Evolutionary conservation across 2,888 invertebrate genomes (phyloP), one percentile per base, ranked within the genome.

Genomic region (Apotomis capreana): DNA sequence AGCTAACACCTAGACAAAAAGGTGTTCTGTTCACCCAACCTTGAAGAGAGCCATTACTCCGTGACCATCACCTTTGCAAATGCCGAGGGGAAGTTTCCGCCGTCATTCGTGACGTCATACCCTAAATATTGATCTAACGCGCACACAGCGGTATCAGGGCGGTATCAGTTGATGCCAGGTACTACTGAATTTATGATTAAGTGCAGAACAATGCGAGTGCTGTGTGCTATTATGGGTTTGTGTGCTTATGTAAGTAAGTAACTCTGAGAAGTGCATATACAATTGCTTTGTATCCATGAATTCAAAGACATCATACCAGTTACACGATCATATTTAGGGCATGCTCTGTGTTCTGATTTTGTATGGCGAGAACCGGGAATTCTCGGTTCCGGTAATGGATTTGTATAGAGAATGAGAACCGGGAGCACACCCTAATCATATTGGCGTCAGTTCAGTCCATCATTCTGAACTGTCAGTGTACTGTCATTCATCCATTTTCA

Each of bases 41-140:
- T 68, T 63, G 63, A 52, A 62, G 60, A 62, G 57, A 12, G n/a
- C 44, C 59, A 71, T 68, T 69, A 69, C 55, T 36, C 68, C 62
- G 55, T 72, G 70, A 59, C 73, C 52, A 55, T 72, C 75, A 76
- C 77, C 76, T 78, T 78, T 77, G 49, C 73, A 82, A 88, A 87
- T 84, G 85, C 81, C 86, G 80, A 80, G 82, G 83, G 77, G 74
- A 78, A 71, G 69, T 61, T 59, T 68, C 75, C 40, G 40, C 40
- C 71, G 75, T 78, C 73, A 74, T 54, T 60, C 12, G 60, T 77
- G 81, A 79, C 87, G 85, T 84, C 85, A 85, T 73, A 69, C 73
- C 74, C 65, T 75, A 74, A 67, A 78, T 87, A 89, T 90, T 83
- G 90, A 89, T 87, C 83, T 81, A 88, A 85, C 86, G 59, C 60